Conservation (phyloP, 2,797 vertebrate species). For the Phyllotis vaccarum region DNA sequence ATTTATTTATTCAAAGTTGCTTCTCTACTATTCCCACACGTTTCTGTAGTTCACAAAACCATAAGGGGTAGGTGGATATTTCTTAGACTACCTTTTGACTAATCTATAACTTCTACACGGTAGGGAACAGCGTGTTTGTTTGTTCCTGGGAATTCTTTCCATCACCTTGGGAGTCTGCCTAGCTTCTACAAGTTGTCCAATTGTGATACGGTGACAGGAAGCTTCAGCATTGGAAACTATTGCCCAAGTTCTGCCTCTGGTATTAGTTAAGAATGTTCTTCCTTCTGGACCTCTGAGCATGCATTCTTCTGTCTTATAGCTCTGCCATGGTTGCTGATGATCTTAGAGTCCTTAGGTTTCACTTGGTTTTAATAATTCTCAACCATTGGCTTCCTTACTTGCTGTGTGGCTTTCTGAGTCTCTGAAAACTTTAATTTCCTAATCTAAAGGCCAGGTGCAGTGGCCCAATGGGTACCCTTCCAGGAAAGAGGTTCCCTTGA, state of each 20-base stretch:
- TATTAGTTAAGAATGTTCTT: conserved; percentile 17
- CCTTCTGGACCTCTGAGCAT: conserved; percentile 30
- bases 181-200: conserved; percentile 25
- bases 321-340: conserved; percentile 20
- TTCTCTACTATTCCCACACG: background rate
- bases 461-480: conserved; percentile 4
- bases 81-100: conserved; percentile 14
- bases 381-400: background rate
- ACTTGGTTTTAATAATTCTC: background rate
- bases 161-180: conserved; percentile 10
- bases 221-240: background rate
- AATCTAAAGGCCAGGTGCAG: background rate
- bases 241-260: conserved; percentile 19
- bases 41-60: background rate
- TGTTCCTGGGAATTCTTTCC: conserved; percentile 48
- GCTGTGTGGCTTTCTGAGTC: background rate
- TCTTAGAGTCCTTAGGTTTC: conserved; percentile 54
- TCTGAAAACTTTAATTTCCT: conserved; percentile 35
- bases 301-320: background rate
- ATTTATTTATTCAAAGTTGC: background rate
- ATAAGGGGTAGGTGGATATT: background rate
- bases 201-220: background rate
- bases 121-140: conserved; percentile 1
- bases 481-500: background rate
- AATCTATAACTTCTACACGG: conserved; percentile 26